Base-by-base conservation (phyloP, 2,888 invertebrate species). In the Drosophila paranaensis region DNA sequence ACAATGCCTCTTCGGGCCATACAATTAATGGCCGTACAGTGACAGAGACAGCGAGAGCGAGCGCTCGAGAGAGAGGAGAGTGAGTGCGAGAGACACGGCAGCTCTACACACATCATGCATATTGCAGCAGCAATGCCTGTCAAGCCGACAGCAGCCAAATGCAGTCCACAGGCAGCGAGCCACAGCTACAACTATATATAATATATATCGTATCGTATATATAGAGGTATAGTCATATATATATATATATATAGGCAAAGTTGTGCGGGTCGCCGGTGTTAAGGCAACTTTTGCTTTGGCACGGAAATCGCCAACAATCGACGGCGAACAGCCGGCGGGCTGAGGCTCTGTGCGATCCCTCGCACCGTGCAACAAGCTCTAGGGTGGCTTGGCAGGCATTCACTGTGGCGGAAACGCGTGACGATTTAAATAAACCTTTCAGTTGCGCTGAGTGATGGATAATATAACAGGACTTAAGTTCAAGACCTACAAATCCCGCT, bases 361-460 rank as follows among this genome's bases (percentile, higher is more conserved):
- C 50, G 33, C 16, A n/a, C 53, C 25, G 39, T 53, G 37, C 43
- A 35, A 50, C 20, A 46, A 45, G 62, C n/a, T n/a, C n/a, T n/a
- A n/a, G n/a, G n/a, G 39, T 42, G 33, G 27, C 25, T 40, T n/a
- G 30, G 42, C 33, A 40, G 57, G 73, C 60, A 63, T 60, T 74
- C 79, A 68, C 54, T 76, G 54, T 45, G 67, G 70, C 76, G 75
- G 76, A 76, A 76, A 74, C 60, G 70, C 75, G 75, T 79, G 75
- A 69, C 76, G 76, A 79, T 78, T 76, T 74, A 79, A 76, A 76
- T 74, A 75, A 50, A 76, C 79, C 75, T 79, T 79, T 76, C 60
- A 75, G 71, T 63, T 60, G 43, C 35, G 58, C 53, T 75, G 71
- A 79, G 57, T 76, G 79, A 79, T 76, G 79, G 79, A 70, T 79